Evolutionary conservation across 2,797 vertebrate species (phyloP).

Genomic region (Pangasius larnaudii): DNA sequence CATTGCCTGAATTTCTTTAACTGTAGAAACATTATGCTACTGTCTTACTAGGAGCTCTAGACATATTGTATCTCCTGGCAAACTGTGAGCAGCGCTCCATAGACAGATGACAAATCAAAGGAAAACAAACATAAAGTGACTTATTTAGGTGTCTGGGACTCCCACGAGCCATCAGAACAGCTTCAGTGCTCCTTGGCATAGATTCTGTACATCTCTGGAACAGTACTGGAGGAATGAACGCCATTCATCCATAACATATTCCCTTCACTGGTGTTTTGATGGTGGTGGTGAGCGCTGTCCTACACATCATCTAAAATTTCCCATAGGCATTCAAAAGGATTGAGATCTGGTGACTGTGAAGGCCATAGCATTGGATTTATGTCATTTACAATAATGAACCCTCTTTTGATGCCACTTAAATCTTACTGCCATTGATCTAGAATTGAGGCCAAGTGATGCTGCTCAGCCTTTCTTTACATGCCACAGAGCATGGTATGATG

Average conservation of each 20-base stretch:
- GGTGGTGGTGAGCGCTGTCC: background rate
- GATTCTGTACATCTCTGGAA: background rate
- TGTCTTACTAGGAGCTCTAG: background rate
- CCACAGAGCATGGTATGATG: background rate
- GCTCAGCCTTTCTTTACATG: background rate
- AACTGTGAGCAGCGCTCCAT: background rate
- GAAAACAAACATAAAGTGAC: too few species aligned
- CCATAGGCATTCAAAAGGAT: background rate
- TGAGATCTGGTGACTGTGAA: background rate
- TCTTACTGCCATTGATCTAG: background rate
- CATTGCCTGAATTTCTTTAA: conserved; percentile 36
- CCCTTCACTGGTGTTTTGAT: background rate
- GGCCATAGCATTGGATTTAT: background rate
- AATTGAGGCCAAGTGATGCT: background rate
- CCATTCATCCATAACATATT: background rate
- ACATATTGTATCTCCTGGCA: background rate
- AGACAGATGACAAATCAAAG: background rate
- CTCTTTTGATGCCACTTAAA: background rate
- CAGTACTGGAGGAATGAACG: background rate
- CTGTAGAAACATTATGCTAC: conserved; percentile 21
- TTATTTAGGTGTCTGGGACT: background rate
- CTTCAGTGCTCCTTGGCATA: background rate
- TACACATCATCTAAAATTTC: background rate
- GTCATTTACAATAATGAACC: background rate
- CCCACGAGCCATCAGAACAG: background rate